phyloP scores from a whole-genome alignment of 1,140 invertebrate species.

The Polyergus mexicanus region DNA sequence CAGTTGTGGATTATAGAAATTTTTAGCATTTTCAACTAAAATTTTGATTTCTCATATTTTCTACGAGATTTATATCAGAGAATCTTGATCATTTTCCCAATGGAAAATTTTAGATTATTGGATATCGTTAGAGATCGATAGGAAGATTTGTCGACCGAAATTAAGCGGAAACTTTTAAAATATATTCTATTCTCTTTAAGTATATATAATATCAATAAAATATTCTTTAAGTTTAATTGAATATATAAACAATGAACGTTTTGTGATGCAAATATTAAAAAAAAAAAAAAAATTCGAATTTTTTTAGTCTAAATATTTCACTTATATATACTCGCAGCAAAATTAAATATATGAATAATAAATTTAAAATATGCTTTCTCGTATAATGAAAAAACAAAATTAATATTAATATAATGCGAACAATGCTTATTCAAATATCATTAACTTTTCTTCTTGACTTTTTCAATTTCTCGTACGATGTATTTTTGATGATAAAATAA shows the following conservation, averaged over 20 bases:
- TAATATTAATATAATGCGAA: no score
- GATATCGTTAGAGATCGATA: background rate
- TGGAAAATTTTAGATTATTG: background rate
- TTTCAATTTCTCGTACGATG: background rate
- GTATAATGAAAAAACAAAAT: no score
- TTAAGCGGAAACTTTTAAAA: background rate
- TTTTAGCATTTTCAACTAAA: conserved; percentile 1
- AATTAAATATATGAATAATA: background rate
- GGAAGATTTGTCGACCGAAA: background rate
- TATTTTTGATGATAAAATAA: background rate
- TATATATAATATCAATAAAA: background rate
- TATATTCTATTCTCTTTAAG: background rate
- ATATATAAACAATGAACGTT: conserved; percentile 1
- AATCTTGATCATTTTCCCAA: background rate
- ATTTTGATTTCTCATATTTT: background rate
- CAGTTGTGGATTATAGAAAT: conserved; percentile 10
- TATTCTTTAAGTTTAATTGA: background rate
- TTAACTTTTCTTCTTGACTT: background rate
- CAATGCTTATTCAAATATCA: no score
- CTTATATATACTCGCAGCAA: no score
- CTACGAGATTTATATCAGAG: background rate
- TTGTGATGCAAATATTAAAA: background rate
- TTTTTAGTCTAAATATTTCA: background rate
- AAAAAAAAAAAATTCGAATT: background rate
- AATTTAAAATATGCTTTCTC: background rate